Percentiles rank a stretch among this genome's conserved stretches.
phyloP scores from a whole-genome alignment of 1,140 invertebrate genomes.

The Dendroctonus valens region DNA sequence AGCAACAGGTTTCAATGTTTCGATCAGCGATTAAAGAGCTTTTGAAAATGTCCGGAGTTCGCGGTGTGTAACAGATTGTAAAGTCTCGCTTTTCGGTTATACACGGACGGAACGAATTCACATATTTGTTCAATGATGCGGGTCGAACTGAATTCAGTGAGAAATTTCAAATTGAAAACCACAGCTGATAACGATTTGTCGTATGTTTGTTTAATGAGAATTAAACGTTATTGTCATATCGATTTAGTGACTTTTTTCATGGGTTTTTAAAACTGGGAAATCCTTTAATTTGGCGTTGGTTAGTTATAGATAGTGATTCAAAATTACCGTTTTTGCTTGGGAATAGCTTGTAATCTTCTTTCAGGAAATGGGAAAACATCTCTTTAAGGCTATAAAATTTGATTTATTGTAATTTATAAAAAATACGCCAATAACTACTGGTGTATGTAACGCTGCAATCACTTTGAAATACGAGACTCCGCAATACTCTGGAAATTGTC shows the following conservation, averaged over 20 bases:
- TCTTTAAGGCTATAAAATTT: too few species aligned
- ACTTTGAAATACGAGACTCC: too few species aligned
- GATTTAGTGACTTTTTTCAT: slow-evolving; percentile 1
- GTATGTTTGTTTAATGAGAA: slow-evolving; percentile 2
- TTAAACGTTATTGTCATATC: not conserved
- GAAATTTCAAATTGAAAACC: slow-evolving; percentile 30
- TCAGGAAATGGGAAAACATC: too few species aligned
- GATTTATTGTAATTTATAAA: too few species aligned
- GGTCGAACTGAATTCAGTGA: slow-evolving; percentile 11
- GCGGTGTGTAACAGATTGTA: slow-evolving; percentile 46
- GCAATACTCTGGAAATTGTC: too few species aligned
- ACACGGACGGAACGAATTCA: slow-evolving; percentile 34
- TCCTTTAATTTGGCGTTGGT: too few species aligned
- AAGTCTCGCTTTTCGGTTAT: slow-evolving; percentile 37
- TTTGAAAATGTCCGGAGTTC: slow-evolving; percentile 47
- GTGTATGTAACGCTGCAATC: too few species aligned
- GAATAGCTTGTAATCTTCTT: too few species aligned
- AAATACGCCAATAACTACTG: too few species aligned
- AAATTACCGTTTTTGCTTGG: too few species aligned
- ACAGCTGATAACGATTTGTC: not conserved
- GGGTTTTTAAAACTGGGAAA: too few species aligned
- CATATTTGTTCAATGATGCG: slow-evolving; percentile 37
- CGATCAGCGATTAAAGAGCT: slow-evolving; percentile 42
- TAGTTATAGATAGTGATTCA: too few species aligned
- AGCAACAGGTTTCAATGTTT: slow-evolving; percentile 44